These are phyloP conservation scores for Temnothorax nylanderi DNA, from an alignment of 1,140 invertebrate genomes.

Conservation along the genomic window DNA sequence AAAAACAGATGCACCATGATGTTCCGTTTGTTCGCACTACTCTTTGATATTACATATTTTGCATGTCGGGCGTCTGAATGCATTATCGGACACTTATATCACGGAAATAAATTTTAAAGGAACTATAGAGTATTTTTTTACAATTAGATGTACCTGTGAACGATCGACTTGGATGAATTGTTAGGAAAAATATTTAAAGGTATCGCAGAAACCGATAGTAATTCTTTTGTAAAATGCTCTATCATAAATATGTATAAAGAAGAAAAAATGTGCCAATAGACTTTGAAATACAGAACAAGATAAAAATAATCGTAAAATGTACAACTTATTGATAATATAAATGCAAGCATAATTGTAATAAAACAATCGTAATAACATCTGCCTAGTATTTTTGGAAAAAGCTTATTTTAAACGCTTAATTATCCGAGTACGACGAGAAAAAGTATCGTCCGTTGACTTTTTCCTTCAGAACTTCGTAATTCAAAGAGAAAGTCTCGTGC, in stretches of 20 bases:
- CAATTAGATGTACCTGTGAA: neutral
- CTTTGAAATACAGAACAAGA: neutral
- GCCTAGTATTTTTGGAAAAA: neutral
- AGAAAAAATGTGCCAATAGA: neutral
- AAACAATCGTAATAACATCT: neutral
- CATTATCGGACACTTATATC: constrained; percentile 32
- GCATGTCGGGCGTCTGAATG: constrained; percentile 8
- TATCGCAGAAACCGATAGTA: neutral
- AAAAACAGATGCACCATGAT: constrained; percentile 9
- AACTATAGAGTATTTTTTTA: neutral
- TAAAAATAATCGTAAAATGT: neutral
- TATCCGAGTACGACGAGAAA: constrained; percentile 11
- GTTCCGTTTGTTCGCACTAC: neutral
- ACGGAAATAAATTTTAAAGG: constrained; percentile 26
- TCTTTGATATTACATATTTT: constrained; percentile 26
- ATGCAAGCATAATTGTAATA: neutral
- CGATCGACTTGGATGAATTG: constrained; percentile 16
- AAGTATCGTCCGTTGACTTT: constrained; percentile 1
- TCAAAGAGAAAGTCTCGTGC: constrained; percentile 54
- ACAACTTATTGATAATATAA: neutral
- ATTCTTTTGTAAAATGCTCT: neutral
- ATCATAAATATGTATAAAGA: neutral
- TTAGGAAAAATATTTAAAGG: neutral
- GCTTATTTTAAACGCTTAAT: constrained; percentile 25
- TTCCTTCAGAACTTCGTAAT: constrained; percentile 27